Evolutionary conservation across 1,140 invertebrate genomes (phyloP).

Genomic region (Scaptomyza montana): DNA sequence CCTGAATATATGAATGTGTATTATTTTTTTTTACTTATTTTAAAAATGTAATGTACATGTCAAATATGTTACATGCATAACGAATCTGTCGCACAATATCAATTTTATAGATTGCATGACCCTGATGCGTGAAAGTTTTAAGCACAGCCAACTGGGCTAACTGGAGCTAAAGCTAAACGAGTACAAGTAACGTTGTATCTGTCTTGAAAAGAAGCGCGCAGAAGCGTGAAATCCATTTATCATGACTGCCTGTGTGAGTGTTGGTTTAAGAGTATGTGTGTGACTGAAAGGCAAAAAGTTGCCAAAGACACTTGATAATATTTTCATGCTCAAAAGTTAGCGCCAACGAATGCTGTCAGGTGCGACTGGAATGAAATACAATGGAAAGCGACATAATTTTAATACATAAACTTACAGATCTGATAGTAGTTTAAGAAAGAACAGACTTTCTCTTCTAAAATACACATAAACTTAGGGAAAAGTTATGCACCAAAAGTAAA

Average conservation of each 20-base stretch:
- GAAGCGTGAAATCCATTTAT: conserved; percentile 46
- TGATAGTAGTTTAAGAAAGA: background rate
- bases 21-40: no score
- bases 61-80: background rate
- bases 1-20: background rate
- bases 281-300: conserved; percentile 24
- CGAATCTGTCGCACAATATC: background rate
- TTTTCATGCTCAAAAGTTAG: conserved; percentile 35
- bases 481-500: no score
- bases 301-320: conserved; percentile 40
- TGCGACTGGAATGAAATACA: conserved; percentile 1
- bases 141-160: background rate
- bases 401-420: background rate
- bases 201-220: conserved; percentile 10
- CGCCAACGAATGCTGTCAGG: conserved; percentile 17
- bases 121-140: conserved; percentile 5
- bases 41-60: no score
- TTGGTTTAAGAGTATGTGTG: background rate
- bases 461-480: no score
- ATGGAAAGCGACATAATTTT: conserved; percentile 1
- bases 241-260: conserved; percentile 11
- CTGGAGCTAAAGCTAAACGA: conserved; percentile 22
- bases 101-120: background rate
- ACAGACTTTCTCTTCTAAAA: background rate
- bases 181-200: conserved; percentile 7